A percentile compares a stretch with the other conserved stretches of the same genome.
These are phyloP conservation scores for Notocelia uddmanniana DNA, from an alignment of 2,888 invertebrate genomes.

Conservation along the genomic window DNA sequence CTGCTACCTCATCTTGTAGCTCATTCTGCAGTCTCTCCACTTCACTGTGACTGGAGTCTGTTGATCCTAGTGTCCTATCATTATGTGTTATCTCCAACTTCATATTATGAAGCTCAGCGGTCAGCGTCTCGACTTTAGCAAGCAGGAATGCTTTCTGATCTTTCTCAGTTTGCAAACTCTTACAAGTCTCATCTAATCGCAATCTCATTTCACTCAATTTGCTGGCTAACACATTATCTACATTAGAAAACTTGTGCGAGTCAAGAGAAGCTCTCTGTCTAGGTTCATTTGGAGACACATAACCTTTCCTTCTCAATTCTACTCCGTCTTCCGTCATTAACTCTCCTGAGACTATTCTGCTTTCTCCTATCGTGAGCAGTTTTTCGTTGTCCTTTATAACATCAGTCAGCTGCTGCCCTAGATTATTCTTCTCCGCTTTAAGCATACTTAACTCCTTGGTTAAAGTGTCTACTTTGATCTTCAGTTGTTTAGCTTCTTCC, in stretches of 20 bases:
- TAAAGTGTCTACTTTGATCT: conserved; percentile 92
- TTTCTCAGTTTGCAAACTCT: conserved; percentile 74
- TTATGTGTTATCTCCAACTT: conserved; percentile 74
- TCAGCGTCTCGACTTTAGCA: conserved; percentile 73
- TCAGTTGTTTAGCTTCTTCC: conserved; percentile 94
- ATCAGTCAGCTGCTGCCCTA: conserved; percentile 91
- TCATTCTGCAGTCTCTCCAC: conserved; percentile 79
- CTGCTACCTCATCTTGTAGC: conserved; percentile 78
- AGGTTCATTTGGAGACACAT: conserved; percentile 70
- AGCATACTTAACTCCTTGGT: conserved; percentile 90
- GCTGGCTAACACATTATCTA: conserved; percentile 76
- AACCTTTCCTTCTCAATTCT: conserved; percentile 72
- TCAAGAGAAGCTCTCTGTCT: conserved; percentile 78
- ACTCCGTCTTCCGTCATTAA: conserved; percentile 75
- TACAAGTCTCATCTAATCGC: conserved; percentile 73
- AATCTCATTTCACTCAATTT: conserved; percentile 75
- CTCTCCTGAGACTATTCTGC: conserved; percentile 74
- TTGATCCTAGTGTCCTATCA: conserved; percentile 77
- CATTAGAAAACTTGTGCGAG: conserved; percentile 79
- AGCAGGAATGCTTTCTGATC: conserved; percentile 77
- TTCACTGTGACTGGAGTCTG: conserved; percentile 81
- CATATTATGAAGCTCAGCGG: conserved; percentile 72
- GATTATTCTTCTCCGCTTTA: conserved; percentile 92
- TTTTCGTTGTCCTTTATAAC: conserved; percentile 93
- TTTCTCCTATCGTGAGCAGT: conserved; percentile 85